A percentile compares a stretch with the other conserved stretches of the same genome.
Evolutionary conservation across 2,888 invertebrate species (phyloP).

Genomic region (Nephrocerus scutellatus): DNA sequence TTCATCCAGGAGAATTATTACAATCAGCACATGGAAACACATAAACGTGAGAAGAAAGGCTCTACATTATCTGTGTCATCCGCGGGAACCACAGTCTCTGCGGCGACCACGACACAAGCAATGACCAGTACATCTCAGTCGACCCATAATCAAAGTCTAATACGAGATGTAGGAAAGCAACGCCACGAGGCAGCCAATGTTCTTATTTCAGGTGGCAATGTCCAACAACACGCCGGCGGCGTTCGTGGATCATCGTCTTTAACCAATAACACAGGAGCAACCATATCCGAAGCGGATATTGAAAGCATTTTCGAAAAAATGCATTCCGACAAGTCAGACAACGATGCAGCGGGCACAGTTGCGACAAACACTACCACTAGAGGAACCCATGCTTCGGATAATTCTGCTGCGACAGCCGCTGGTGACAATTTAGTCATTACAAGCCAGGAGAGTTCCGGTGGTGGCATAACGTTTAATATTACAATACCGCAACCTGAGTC

Average conservation of each 20-base stretch:
- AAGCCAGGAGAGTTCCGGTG: constrained; percentile 44
- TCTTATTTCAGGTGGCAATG: constrained; percentile 5
- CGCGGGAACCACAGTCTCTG: constrained; percentile 21
- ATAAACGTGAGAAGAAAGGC: constrained; percentile 36
- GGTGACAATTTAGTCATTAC: constrained; percentile 46
- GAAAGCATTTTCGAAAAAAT: constrained; percentile 49
- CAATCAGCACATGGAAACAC: constrained; percentile 48
- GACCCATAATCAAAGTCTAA: not conserved
- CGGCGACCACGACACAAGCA: constrained; percentile 16
- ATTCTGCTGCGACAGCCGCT: constrained; percentile 20
- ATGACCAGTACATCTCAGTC: constrained; percentile 13
- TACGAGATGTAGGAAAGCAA: constrained; percentile 11
- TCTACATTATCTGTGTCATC: constrained; percentile 15
- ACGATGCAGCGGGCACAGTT: constrained; percentile 24
- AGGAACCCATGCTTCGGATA: constrained; percentile 27
- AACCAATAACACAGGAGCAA: constrained; percentile 30
- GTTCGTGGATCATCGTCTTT: constrained; percentile 13
- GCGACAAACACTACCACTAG: constrained; percentile 17
- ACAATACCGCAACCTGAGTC: constrained; percentile 45
- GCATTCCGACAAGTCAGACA: constrained; percentile 47
- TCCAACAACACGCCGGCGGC: constrained; percentile 15
- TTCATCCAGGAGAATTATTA: constrained; percentile 48
- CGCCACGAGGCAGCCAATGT: constrained; percentile 1
- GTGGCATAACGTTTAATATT: constrained; percentile 47
- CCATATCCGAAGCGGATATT: constrained; percentile 43